Evolutionary conservation across 53 echinoderm and acorn worm genomes (phyloP).

Genomic region (Glandiceps talaboti): DNA sequence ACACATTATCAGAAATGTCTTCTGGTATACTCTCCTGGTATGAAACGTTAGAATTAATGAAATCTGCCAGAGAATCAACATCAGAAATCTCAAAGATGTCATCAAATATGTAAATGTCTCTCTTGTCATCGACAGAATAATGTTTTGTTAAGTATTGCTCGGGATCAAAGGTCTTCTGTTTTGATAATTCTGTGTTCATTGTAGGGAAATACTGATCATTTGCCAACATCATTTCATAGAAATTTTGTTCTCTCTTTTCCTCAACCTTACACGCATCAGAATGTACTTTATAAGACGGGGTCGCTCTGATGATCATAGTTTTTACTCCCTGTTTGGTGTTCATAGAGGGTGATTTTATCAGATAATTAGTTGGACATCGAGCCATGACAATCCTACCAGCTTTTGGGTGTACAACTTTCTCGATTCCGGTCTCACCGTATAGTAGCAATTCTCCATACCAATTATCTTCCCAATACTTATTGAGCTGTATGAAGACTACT

Average conservation of each 20-base stretch:
- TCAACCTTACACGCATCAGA: constrained; percentile 18
- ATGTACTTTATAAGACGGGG: constrained; percentile 6
- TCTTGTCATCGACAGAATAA: not conserved
- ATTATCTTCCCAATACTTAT: constrained; percentile 57
- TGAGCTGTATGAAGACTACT: constrained; percentile 39
- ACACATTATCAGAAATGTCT: not conserved
- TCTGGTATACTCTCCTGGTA: not conserved
- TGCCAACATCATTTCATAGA: constrained; percentile 19
- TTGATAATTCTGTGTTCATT: constrained; percentile 16
- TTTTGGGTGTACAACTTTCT: not conserved
- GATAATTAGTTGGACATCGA: constrained; percentile 22
- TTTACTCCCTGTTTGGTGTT: constrained; percentile 39
- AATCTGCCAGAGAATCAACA: not conserved
- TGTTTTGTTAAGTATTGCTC: not conserved
- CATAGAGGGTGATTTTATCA: constrained; percentile 64
- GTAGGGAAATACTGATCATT: constrained; percentile 22
- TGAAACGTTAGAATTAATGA: not conserved
- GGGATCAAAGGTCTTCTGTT: not conserved
- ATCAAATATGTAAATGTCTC: not conserved
- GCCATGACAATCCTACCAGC: not conserved
- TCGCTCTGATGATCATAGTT: constrained; percentile 38
- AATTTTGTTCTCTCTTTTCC: not conserved
- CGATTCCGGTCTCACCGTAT: constrained; percentile 25
- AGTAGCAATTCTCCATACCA: constrained; percentile 68
- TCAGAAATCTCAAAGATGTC: not conserved